phyloP scores from a whole-genome alignment of 1,140 invertebrate species.

The Vollenhovia emeryi region DNA sequence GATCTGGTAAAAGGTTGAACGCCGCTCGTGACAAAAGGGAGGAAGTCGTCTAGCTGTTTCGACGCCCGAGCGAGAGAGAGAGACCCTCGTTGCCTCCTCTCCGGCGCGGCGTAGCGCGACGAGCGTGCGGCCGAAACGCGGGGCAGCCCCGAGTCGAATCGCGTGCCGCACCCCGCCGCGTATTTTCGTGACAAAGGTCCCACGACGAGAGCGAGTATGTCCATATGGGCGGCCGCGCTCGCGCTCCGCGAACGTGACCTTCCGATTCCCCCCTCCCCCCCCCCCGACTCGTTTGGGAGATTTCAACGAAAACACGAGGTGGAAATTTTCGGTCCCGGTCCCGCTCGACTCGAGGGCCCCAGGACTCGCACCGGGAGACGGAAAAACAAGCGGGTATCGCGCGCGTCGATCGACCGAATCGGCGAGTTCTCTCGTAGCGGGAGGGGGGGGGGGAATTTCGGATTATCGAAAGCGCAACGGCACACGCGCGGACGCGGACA shows the following conservation, averaged over 20 bases:
- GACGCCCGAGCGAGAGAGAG: no score
- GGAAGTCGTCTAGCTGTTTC: not conserved
- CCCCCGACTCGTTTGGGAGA: no score
- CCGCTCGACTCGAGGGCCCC: not conserved
- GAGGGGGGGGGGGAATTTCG: not conserved
- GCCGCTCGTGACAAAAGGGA: not conserved
- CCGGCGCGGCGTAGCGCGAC: not conserved
- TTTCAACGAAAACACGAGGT: not conserved
- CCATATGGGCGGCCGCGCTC: not conserved
- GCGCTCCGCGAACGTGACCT: not conserved
- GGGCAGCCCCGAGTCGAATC: not conserved
- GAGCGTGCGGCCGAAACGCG: not conserved
- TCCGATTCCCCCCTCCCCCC: no score
- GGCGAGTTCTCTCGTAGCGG: not conserved
- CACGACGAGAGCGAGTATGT: not conserved
- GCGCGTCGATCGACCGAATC: not conserved
- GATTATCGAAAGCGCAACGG: not conserved
- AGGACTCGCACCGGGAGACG: not conserved
- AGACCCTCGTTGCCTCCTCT: no score
- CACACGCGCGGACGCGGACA: not conserved
- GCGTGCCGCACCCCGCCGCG: slow-evolving; percentile 24
- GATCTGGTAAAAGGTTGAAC: no score
- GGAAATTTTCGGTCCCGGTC: not conserved
- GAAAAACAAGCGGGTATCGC: not conserved
- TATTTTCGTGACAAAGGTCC: slow-evolving; percentile 10